A percentile compares a stretch with the other conserved stretches of the same genome.
phyloP scores from a whole-genome alignment of 2,797 vertebrate genomes.

The Karalla daura region DNA sequence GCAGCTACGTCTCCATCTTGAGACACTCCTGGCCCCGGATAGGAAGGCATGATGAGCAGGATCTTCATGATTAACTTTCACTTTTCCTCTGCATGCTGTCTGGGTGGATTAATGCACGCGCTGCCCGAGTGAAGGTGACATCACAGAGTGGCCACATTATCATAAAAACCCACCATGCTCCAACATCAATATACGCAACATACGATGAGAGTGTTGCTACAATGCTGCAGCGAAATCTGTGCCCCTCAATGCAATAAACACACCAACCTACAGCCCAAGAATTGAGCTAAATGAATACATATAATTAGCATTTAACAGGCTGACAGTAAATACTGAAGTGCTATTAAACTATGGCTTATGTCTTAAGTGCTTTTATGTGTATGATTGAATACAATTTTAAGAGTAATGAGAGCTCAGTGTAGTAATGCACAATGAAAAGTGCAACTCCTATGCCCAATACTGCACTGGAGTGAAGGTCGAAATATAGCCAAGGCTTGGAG shows the following conservation, averaged over 20 bases:
- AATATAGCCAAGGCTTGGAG: too few relatives aligned
- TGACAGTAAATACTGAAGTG: background rate
- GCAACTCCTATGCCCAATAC: too few relatives aligned
- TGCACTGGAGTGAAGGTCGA: too few relatives aligned
- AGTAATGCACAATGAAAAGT: too few relatives aligned
- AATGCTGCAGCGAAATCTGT: background rate
- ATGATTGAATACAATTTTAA: too few relatives aligned
- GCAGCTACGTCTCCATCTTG: slow-evolving; percentile 58
- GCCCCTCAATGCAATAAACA: background rate
- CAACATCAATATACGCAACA: slow-evolving; percentile 6
- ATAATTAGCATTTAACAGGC: too few relatives aligned
- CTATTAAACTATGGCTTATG: too few relatives aligned
- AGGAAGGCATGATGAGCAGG: slow-evolving; percentile 25
- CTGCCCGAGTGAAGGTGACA: slow-evolving; percentile 14
- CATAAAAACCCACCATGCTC: slow-evolving; percentile 2
- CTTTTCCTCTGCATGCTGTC: slow-evolving; percentile 24
- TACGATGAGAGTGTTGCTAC: background rate
- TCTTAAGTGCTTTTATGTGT: too few relatives aligned
- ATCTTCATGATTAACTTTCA: slow-evolving; percentile 38
- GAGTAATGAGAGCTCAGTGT: too few relatives aligned
- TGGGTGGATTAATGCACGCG: slow-evolving; percentile 27
- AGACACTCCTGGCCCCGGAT: slow-evolving; percentile 34
- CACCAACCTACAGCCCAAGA: background rate
- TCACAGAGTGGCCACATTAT: background rate
- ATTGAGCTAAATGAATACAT: too few relatives aligned